phyloP scores from a whole-genome alignment of 2,888 invertebrate species.

The Magallana nippona region DNA sequence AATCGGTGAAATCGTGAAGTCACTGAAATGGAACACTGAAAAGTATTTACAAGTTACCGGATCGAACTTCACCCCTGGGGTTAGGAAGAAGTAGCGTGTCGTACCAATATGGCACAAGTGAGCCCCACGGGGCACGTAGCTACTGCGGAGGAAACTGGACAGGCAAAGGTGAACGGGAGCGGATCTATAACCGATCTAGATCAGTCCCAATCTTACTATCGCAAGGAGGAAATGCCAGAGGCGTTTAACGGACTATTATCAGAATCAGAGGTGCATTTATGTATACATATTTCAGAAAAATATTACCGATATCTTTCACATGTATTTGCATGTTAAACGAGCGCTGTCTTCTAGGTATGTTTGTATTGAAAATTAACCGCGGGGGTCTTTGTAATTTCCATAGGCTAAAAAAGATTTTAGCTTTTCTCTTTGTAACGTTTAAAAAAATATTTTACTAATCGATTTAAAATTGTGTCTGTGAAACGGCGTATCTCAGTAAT shows the following conservation, averaged over 20 bases:
- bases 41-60: slow-evolving; percentile 19
- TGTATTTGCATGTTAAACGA: background rate
- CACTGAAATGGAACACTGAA: slow-evolving; percentile 28
- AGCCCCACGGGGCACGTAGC: slow-evolving; percentile 53
- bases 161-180: slow-evolving; percentile 47
- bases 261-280: slow-evolving; percentile 52
- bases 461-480: background rate
- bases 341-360: background rate
- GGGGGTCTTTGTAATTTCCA: slow-evolving; percentile 13
- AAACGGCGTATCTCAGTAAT: slow-evolving; percentile 4
- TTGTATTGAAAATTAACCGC: slow-evolving; percentile 26
- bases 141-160: slow-evolving; percentile 51
- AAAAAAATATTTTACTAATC: slow-evolving; percentile 8
- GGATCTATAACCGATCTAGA: slow-evolving; percentile 50
- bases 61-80: slow-evolving; percentile 31
- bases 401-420: slow-evolving; percentile 17
- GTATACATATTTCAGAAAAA: slow-evolving; percentile 46
- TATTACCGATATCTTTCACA: background rate
- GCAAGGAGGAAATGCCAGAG: slow-evolving; percentile 49
- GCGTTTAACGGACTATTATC: slow-evolving; percentile 46
- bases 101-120: slow-evolving; percentile 50
- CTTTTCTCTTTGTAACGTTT: slow-evolving; percentile 4
- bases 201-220: slow-evolving; percentile 48
- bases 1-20: slow-evolving; percentile 15
- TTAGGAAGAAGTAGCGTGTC: background rate